Base-by-base conservation (phyloP, 2,888 invertebrate species). In the Dione juno region DNA sequence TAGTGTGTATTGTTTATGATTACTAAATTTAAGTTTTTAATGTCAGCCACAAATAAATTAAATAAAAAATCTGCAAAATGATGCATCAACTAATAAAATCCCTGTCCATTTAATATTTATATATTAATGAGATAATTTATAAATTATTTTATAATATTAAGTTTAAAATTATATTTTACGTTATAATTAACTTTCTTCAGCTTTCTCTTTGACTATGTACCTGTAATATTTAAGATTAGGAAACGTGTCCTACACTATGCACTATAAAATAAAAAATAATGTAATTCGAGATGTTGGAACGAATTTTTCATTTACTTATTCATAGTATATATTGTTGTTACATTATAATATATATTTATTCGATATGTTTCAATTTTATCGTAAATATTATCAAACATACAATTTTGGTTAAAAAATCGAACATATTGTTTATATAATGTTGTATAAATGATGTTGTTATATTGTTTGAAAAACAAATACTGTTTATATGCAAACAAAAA, bases 81-180 rank as follows among this genome's bases (percentile, higher is more conserved):
- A 10, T 37, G 8, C 16, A 45, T 35, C 48, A 61, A 70, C 65
- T 66, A 66, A 66, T 66, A 66, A 13, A 64, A 66, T 70, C 65
- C 83, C 77, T 88, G 85, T 75, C 74, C 75, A 74, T 70, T 67
- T 67, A 74, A 48, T 70, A 87, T 84, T 80, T 85, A 28, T 54
- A 48, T 16, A n/a, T 50, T 21, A 48, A 61, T 35, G 37, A 64
- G 16, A 54, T 69, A 19, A 54, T 52, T 16, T 53, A 70, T 64
- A 53, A 16, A 45, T 57, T 48, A 41, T 67, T 65, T 63, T 67
- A 50, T 48, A 16, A 16, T 69, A 66, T 63, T 68, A 50, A 40
- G 35, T 40, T 54, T 65, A 52, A 48, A 68, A 50, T 35, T 52
- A 16, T 70, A 53, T 70, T 53, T 70, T 70, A 28, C 13, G 52